Evolutionary conservation across 2,113 vertebrate genomes (phyloP).

Genomic region (Seriola dumerili): DNA sequence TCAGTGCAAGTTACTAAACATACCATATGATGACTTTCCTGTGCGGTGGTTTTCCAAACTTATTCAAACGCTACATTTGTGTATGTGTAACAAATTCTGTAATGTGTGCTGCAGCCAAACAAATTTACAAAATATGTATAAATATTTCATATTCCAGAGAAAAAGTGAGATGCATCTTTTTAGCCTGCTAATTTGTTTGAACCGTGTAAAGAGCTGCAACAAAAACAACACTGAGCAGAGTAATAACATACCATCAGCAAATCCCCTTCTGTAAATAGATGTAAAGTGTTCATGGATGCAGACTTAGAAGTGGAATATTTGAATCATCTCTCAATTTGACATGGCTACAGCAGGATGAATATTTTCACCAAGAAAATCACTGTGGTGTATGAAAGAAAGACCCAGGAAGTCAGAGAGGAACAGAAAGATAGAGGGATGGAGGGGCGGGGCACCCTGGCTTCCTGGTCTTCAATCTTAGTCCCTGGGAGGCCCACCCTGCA

Average conservation of each 20-base stretch:
- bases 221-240: constrained; percentile 16
- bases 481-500: constrained; percentile 99
- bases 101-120: constrained; percentile 32
- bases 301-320: constrained; percentile 4
- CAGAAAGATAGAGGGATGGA: constrained; percentile 68
- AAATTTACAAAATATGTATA: constrained; percentile 6
- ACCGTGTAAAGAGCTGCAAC: background rate
- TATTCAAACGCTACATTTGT: constrained; percentile 45
- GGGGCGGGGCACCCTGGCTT: constrained; percentile 72
- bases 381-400: background rate
- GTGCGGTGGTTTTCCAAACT: constrained; percentile 43
- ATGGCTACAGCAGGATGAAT: background rate
- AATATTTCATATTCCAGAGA: constrained; percentile 11
- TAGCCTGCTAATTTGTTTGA: background rate
- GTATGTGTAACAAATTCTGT: constrained; percentile 17
- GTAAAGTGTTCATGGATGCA: constrained; percentile 12
- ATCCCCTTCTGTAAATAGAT: background rate
- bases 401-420: constrained; percentile 31
- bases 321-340: background rate
- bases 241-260: constrained; percentile 9
- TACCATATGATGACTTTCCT: constrained; percentile 35
- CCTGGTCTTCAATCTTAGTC: constrained; percentile 98
- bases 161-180: constrained; percentile 16
- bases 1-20: constrained; percentile 52
- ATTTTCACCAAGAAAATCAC: background rate